Percentiles rank a stretch among this genome's conserved stretches.
Conservation (phyloP, 2,797 vertebrate genomes). For the Microcaecilia unicolor region DNA sequence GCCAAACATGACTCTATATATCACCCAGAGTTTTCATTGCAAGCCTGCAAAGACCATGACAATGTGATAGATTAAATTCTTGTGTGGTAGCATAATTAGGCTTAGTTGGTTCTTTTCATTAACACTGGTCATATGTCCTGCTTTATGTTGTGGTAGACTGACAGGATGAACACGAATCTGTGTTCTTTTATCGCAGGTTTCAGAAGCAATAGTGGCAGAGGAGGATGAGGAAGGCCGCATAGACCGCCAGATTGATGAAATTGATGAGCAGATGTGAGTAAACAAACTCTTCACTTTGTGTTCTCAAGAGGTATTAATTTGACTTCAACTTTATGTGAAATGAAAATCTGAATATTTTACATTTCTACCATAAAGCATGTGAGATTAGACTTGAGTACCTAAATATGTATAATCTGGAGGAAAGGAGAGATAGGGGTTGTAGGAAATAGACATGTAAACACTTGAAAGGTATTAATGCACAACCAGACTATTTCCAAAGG, state of each 20-base stretch:
- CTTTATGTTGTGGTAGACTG: slow-evolving; percentile 8
- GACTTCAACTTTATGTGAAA: background rate
- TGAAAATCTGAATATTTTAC: too few species aligned
- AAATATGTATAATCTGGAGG: background rate
- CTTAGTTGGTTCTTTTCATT: too few species aligned
- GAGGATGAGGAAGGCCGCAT: slow-evolving; percentile 93
- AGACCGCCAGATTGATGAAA: slow-evolving; percentile 92
- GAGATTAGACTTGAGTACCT: background rate
- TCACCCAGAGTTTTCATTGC: too few species aligned
- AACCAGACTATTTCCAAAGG: too few species aligned
- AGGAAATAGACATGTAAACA: background rate
- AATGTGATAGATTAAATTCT: too few species aligned
- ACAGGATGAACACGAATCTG: slow-evolving; percentile 20
- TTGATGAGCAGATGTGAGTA: slow-evolving; percentile 87
- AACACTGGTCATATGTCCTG: too few species aligned
- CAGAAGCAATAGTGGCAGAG: slow-evolving; percentile 92
- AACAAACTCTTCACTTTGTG: slow-evolving; percentile 12
- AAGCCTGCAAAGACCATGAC: too few species aligned
- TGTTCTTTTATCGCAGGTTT: slow-evolving; percentile 54
- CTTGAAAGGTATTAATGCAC: background rate
- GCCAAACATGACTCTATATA: too few species aligned
- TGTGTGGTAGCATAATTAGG: too few species aligned
- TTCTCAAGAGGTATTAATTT: background rate
- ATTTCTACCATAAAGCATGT: too few species aligned
- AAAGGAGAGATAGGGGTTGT: too few species aligned